Percentiles rank a stretch among this genome's conserved stretches.
Conservation (phyloP, 1,140 invertebrate genomes). For the Heliconius nattereri region DNA sequence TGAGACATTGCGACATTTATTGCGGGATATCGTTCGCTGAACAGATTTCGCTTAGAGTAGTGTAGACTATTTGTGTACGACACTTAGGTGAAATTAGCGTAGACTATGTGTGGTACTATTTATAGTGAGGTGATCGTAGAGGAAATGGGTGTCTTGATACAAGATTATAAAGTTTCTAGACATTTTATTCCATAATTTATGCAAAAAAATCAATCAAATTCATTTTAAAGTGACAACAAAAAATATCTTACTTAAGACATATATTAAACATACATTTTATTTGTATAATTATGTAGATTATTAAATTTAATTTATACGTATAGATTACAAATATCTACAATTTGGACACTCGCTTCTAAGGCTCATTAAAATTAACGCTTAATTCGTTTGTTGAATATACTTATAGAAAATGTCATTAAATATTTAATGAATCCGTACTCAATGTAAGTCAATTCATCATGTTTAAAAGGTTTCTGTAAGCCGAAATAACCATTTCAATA, state of each 20-base stretch:
- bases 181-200: too few relatives aligned
- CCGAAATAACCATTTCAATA: not conserved
- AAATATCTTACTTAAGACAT: too few relatives aligned
- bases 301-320: too few relatives aligned
- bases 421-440: not conserved
- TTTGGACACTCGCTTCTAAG: too few relatives aligned
- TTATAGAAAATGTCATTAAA: conserved; percentile 8
- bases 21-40: conserved; percentile 3
- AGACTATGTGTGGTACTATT: too few relatives aligned
- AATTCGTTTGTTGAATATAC: not conserved
- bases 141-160: too few relatives aligned
- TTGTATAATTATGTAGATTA: too few relatives aligned
- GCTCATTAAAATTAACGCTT: not conserved
- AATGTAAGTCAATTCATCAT: not conserved
- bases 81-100: not conserved
- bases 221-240: too few relatives aligned
- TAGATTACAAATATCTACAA: not conserved
- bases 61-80: not conserved
- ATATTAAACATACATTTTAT: too few relatives aligned
- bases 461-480: not conserved
- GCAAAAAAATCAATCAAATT: too few relatives aligned
- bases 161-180: too few relatives aligned
- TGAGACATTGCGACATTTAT: conserved; percentile 23
- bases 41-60: not conserved
- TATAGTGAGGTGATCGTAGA: too few relatives aligned